A percentile compares a stretch with the other conserved stretches of the same genome.
Evolutionary conservation across 1,140 invertebrate genomes (phyloP).

Genomic region (Trissolcus basalis): DNA sequence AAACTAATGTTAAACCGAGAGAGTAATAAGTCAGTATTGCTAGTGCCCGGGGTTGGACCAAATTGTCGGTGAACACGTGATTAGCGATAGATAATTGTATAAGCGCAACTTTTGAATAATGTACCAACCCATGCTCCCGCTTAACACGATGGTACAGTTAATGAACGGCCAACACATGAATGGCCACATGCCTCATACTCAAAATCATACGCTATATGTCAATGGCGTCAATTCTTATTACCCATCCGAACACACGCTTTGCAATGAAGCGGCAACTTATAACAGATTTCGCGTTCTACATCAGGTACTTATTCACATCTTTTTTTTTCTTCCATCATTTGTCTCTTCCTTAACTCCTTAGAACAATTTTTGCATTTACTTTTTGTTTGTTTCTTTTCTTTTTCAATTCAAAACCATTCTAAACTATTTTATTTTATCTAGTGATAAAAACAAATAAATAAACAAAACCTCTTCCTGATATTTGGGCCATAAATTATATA

Average conservation of each 20-base stretch:
- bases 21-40: slow-evolving; percentile 3
- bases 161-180: slow-evolving; percentile 68
- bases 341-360: too few species aligned
- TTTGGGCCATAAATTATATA: too few species aligned
- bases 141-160: slow-evolving; percentile 72
- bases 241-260: slow-evolving; percentile 64
- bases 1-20: slow-evolving; percentile 15
- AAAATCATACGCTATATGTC: slow-evolving; percentile 62
- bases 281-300: slow-evolving; percentile 64
- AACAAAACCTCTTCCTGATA: too few species aligned
- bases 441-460: too few species aligned
- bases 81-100: slow-evolving; percentile 16
- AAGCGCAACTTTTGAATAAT: slow-evolving; percentile 62
- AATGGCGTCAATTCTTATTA: slow-evolving; percentile 63
- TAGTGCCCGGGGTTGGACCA: slow-evolving; percentile 7
- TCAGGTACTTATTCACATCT: slow-evolving; percentile 58
- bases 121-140: slow-evolving; percentile 71
- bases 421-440: too few species aligned
- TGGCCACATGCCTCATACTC: slow-evolving; percentile 62
- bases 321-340: too few species aligned
- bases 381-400: too few species aligned
- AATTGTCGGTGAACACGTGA: slow-evolving; percentile 19
- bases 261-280: slow-evolving; percentile 61
- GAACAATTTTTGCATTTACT: too few species aligned
- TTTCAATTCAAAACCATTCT: too few species aligned